These are phyloP conservation scores for Styela clava DNA, from an alignment of 23 tunicate species.

Conservation along the genomic window DNA sequence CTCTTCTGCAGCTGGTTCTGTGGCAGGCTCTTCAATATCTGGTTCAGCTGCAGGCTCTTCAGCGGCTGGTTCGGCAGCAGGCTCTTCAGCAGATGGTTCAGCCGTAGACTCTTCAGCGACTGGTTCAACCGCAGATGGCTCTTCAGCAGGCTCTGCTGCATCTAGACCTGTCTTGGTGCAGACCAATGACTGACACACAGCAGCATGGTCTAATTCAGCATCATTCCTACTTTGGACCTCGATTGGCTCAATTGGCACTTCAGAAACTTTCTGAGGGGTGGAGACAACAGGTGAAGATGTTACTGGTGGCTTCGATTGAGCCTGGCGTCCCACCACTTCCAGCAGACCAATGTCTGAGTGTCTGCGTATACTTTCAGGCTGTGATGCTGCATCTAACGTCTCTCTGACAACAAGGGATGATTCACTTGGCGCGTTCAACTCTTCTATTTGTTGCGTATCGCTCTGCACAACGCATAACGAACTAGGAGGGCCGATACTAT, in stretches of 20 bases:
- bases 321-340: background rate
- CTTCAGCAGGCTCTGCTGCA: constrained; percentile 8
- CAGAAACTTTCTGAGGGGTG: background rate
- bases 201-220: background rate
- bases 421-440: background rate
- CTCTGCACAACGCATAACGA: background rate
- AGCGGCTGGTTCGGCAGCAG: constrained; percentile 4
- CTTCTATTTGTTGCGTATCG: background rate
- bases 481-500: background rate
- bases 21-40: background rate
- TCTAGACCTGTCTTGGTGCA: background rate
- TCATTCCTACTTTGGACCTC: background rate
- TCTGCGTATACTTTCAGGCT: background rate
- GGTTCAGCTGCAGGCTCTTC: constrained; percentile 6
- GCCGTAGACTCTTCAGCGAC: background rate
- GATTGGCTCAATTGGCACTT: background rate
- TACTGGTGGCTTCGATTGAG: background rate
- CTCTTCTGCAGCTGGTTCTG: background rate
- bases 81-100: background rate
- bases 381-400: background rate
- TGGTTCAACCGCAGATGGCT: constrained; percentile 22
- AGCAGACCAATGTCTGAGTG: background rate
- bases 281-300: background rate
- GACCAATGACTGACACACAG: background rate
- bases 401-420: background rate